Base-by-base conservation (phyloP, 2,797 vertebrate genomes). In the Pangasius mekongensis region DNA sequence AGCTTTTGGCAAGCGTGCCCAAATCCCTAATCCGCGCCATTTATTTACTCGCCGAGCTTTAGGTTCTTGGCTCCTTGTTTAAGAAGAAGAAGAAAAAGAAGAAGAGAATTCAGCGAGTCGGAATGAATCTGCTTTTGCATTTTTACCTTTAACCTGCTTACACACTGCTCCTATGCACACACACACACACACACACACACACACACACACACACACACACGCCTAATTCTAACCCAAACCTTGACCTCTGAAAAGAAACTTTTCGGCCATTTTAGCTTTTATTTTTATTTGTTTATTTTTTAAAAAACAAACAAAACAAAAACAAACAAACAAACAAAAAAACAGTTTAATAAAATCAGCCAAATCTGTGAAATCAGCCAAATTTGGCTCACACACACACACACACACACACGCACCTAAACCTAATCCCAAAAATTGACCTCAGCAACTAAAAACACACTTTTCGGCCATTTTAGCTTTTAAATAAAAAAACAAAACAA, bases 21-120 rank as follows among this genome's bases (percentile, higher is more conserved):
- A 91, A 86, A 87, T 87, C 86, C 85, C 90, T 90, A 91, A 90
- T 92, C 86, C 89, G 87, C 76, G 66, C 88, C 88, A 87, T 90
- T 91, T 92, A 87, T 91, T 93, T 90, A 87, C 85, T 84, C 87
- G 86, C 86, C 62, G 80, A 89, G 86, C 69, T 71, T 89, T 87
- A 84, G 88, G 86, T 86, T 88, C 80, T 90, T 88, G 89, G 22
- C 33, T 81, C 54, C 33, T 81, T 5, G 9, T 30, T 62, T 22
- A 43, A 47, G 36, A 83, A 47, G 14, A n/a, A 83, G 52, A 20
- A 58, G 30, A 54, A 80, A 8, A 80, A 80, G 76, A 80, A 54
- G 22, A 60, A 43, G 27, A 54, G 33, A 20, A 36, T 47, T 14
- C 24, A 49, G 13, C 27, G 2, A 81, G 54, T 58, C 9, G 54